Evolutionary conservation across 2,113 vertebrate species (phyloP).

Genomic region (Dicerorhinus sumatrensis): DNA sequence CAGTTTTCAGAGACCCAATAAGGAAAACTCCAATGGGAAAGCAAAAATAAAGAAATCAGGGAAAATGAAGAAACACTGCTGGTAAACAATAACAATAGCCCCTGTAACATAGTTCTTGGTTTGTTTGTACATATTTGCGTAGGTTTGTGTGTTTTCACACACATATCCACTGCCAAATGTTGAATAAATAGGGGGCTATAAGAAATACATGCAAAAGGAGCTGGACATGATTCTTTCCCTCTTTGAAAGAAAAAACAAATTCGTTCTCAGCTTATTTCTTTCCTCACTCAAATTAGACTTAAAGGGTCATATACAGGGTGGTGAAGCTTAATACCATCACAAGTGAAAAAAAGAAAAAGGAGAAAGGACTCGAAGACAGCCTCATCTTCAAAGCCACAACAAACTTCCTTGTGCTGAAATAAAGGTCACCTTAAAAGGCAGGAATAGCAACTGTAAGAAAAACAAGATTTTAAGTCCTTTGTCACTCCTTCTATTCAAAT

Average conservation of each 20-base stretch:
- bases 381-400: conserved; percentile 25
- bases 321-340: not conserved
- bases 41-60: not conserved
- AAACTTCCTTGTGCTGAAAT: not conserved
- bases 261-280: not conserved
- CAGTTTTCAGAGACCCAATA: not conserved
- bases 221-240: not conserved
- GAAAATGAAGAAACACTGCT: not conserved
- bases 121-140: not conserved
- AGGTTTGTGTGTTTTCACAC: not conserved
- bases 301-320: not conserved
- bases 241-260: not conserved
- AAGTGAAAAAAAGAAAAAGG: not conserved
- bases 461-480: not conserved
- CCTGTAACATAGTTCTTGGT: too few relatives aligned
- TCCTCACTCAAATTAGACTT: not conserved
- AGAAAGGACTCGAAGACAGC: not conserved
- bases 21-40: not conserved
- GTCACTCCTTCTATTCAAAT: not conserved
- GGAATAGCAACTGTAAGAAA: not conserved
- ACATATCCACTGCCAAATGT: not conserved
- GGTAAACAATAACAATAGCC: not conserved
- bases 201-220: not conserved
- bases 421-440: not conserved
- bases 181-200: not conserved